Base-by-base conservation (phyloP, 2,113 vertebrate genomes). In the Tetrax tetrax region DNA sequence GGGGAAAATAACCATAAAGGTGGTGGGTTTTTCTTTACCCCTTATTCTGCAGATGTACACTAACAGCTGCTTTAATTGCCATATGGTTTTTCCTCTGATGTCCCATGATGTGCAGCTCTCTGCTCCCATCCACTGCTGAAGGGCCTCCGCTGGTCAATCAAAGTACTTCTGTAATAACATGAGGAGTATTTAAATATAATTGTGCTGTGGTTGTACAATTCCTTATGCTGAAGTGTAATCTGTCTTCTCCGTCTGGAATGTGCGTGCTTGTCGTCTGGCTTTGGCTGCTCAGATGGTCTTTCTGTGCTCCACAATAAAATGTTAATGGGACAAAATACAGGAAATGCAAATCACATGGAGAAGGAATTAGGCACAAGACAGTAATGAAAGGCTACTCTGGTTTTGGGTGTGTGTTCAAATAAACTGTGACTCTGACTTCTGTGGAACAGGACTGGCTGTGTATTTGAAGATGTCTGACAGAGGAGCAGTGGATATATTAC, bases 191-290 rank as follows among this genome's bases (percentile, higher is more conserved):
- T 86, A 54, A 77, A 74, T 27, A 10, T 2, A 11, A 63, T 54
- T 12, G 2, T 2, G 2, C 2, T 41, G 81, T 1, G 7, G 48
- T 20, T 60, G 1, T 35, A 41, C 70, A 68, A 2, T 24, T 86
- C 69, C 60, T 61, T 13, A 31, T 27, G 47, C 61, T 89, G 50
- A 29, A 61, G 69, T 35, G 24, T 2, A 41, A 70, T 63, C 69
- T 45, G 23, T 69, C 45, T 38, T 57, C 29, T 64, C 61, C 69
- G 76, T 6, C 16, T 91, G 89, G 57, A 76, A n/a, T 5, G 41
- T 8, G 7, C 5, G 0, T 37, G 31, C 6, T 50, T 57, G 66
- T 84, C 41, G 18, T 38, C 53, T 82, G 74, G 21, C 37, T 74
- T 56, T 0, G 0, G 28, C 51, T 89, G 48, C 57, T 82, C 66